Evolutionary conservation across 2,797 vertebrate genomes (phyloP), one percentile per base, ranked within the genome.

Genomic region (Dermochelys coriacea): DNA sequence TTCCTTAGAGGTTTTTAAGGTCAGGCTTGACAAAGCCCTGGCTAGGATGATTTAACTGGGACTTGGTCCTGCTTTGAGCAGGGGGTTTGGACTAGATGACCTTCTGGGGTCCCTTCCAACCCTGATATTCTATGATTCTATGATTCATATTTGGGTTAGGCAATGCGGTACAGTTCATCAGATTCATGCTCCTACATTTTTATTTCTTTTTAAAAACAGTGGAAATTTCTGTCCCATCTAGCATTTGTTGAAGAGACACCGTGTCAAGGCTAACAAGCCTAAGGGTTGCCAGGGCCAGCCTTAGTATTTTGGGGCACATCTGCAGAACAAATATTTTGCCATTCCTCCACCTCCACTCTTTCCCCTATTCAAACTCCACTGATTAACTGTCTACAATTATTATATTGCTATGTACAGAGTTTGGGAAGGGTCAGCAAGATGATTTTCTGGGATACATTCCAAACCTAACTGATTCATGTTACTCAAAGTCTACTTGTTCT

Each of bases 161-260:
- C 1, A 19, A 74, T 6, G 0, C 0, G 78, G 49, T 12, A 34
- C 45, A 78, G 10, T 90, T 82, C 74, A 55, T 93, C 31, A 95
- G 80, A 90, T 75, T 37, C 1, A 0, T 41, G 54, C 6, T 71
- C 52, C 85, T 87, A 0, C 51, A 14, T 1, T 91, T 96, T 87
- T 84, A 61, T 82, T 93, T 88, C 87, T 93, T 88, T 88, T 90
- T 37, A 87, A 94, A 14, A 92, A 96, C 91, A 93, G 12, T 77
- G 94, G 91, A 94, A 89, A 88, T 90, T 96, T 96, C 91, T 93
- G 92, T 87, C 93, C 89, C 94, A 95, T 91, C 93, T 96, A 96
- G 95, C 82, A 88, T 96, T 95, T 96, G 86, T 2, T 85, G 89
- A 90, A 95, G 86, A 95, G 80, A 85, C 47, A 89, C 2, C 0